Evolutionary conservation across 2,797 vertebrate genomes (phyloP).

Genomic region (Loris lydekkerianus): DNA sequence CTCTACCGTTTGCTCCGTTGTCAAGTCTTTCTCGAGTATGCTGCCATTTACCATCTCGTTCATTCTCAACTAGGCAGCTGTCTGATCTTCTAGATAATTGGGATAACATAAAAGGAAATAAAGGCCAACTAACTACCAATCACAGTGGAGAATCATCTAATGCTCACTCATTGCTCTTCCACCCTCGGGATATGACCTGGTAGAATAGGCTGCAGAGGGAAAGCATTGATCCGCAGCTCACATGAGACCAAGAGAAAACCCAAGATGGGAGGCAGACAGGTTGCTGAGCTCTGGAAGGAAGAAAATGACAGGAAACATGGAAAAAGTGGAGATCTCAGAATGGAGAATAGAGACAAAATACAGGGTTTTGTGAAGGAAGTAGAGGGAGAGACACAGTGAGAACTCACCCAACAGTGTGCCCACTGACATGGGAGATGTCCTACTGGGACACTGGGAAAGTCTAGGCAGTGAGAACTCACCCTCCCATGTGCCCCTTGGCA

Average conservation of each 20-base stretch:
- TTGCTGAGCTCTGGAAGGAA: background rate
- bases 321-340: background rate
- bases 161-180: background rate
- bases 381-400: background rate
- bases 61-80: background rate
- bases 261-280: background rate
- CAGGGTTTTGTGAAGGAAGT: accelerated
- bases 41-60: background rate
- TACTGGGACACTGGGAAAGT: background rate
- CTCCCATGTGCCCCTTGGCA: background rate
- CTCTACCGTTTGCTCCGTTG: background rate
- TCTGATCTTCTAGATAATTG: background rate
- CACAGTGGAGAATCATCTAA: background rate
- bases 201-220: background rate
- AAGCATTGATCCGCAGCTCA: background rate
- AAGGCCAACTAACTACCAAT: slow-evolving; percentile 2
- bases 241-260: background rate
- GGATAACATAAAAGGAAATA: background rate
- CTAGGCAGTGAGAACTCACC: background rate
- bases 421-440: background rate
- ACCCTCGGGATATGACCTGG: background rate
- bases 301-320: background rate
- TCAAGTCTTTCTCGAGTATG: background rate
- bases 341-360: background rate
- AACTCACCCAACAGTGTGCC: background rate